phyloP scores from a whole-genome alignment of 2,113 vertebrate species.

The Hippocampus barbouri region DNA sequence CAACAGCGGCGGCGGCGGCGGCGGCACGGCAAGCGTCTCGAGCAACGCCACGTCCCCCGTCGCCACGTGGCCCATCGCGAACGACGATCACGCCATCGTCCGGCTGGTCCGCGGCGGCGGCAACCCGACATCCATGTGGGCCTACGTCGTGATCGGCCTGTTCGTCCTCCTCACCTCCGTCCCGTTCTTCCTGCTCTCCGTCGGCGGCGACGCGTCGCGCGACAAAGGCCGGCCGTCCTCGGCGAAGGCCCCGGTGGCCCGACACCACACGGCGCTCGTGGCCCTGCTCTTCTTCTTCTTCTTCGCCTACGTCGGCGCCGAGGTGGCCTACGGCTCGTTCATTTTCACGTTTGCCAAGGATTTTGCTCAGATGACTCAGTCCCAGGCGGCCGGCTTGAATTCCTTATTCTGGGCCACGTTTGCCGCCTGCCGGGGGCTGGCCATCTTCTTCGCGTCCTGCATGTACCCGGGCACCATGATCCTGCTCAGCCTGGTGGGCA shows the following conservation, averaged over 20 bases:
- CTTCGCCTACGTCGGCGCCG: constrained; percentile 87
- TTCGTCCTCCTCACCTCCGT: constrained; percentile 76
- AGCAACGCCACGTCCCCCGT: neutral
- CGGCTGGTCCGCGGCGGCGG: neutral
- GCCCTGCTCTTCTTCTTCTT: constrained; percentile 84
- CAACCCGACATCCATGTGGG: constrained; percentile 73
- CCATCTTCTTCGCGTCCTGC: constrained; percentile 81
- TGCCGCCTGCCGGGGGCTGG: constrained; percentile 77
- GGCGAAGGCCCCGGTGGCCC: constrained; percentile 64
- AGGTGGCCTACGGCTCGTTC: constrained; percentile 88
- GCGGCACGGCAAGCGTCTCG: neutral
- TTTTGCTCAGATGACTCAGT: constrained; percentile 68
- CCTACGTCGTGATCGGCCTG: constrained; percentile 80
- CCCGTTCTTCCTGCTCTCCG: constrained; percentile 77
- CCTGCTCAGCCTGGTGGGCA: constrained; percentile 77
- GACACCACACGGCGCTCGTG: constrained; percentile 76
- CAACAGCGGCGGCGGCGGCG: neutral
- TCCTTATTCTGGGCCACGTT: constrained; percentile 88
- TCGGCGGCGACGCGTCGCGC: constrained; percentile 36
- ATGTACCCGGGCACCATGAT: constrained; percentile 84
- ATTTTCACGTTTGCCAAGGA: constrained; percentile 81
- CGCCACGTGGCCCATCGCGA: neutral
- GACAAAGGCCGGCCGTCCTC: constrained; percentile 47
- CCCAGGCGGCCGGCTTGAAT: constrained; percentile 80
- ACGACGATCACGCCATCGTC: neutral